phyloP scores from a whole-genome alignment of 2,113 vertebrate species.

The Peromyscus leucopus region DNA sequence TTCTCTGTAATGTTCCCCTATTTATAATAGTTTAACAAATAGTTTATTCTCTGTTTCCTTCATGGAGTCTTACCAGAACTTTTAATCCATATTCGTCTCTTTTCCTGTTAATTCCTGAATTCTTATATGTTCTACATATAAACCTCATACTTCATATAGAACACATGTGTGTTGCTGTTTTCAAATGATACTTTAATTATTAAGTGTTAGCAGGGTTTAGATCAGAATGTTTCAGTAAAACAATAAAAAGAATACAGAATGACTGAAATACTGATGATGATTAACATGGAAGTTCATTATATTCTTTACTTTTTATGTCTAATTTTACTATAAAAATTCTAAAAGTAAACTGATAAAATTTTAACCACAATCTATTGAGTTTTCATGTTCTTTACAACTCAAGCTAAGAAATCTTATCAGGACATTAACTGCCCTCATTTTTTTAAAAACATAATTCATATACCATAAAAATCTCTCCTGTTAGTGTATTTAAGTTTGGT shows the following conservation, averaged over 20 bases:
- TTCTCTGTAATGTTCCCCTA: not conserved
- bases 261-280: not conserved
- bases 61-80: not conserved
- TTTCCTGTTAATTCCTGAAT: slow-evolving; percentile 15
- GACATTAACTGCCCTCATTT: not conserved
- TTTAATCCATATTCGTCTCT: not conserved
- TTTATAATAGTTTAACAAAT: not conserved
- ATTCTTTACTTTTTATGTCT: not conserved
- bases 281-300: not conserved
- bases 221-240: not conserved
- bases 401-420: not conserved
- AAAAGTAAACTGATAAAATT: not conserved
- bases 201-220: not conserved
- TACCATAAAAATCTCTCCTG: not conserved
- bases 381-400: not conserved
- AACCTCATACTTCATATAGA: not conserved
- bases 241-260: not conserved
- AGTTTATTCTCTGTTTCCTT: not conserved
- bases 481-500: not conserved
- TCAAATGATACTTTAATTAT: not conserved
- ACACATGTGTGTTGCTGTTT: not conserved
- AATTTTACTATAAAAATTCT: not conserved
- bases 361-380: not conserved
- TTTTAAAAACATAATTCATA: not conserved
- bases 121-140: not conserved